Evolutionary conservation across 2,797 vertebrate species (phyloP), one percentile per base, ranked within the genome.

Genomic region (Dipus sagitta): DNA sequence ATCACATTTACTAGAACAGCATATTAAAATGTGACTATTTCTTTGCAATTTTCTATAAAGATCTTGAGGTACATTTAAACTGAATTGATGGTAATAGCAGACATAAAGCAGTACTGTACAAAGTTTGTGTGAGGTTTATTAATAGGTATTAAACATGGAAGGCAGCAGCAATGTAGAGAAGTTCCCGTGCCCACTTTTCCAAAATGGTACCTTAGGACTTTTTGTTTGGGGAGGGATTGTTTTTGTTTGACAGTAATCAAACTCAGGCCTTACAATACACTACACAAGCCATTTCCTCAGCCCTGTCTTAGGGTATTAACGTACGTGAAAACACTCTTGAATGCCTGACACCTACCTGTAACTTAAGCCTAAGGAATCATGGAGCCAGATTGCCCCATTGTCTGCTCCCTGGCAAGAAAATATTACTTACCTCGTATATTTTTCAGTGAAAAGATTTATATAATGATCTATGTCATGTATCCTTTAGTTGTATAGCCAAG

Each of bases 21-120:
- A 12, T 3, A 10, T 62, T 21, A 72, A 86, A 54, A 64, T 88
- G 32, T 14, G 54, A 18, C 67, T 65, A 38, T 74, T 68, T 47
- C 30, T 82, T 78, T 42, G 38, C 32, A 60, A 86, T 90, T 95
- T 88, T 88, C 71, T 82, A 79, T 47, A 54, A 76, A 77, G 52
- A 77, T 58, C 24, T 21, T 28, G 2, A 21, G 24, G 0, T 79
- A 14, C 47, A 58, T 91, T 88, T 95, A 78, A 93, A 52, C 88
- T 38, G 24, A 91, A 34, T 15, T 2, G 23, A 78, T 60, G 24
- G 12, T 68, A 71, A 34, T 26, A 92, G 65, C 18, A 77, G 28
- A 72, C 52, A 20, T 65, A 32, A 60, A 88, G 65, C 75, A 82
- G 58, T 72, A 20, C 34, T 82, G 89, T 60, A 78, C 5, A 86